Conservation (phyloP, 35 echinoderm and acorn worm species). For the Lytechinus variegatus region DNA sequence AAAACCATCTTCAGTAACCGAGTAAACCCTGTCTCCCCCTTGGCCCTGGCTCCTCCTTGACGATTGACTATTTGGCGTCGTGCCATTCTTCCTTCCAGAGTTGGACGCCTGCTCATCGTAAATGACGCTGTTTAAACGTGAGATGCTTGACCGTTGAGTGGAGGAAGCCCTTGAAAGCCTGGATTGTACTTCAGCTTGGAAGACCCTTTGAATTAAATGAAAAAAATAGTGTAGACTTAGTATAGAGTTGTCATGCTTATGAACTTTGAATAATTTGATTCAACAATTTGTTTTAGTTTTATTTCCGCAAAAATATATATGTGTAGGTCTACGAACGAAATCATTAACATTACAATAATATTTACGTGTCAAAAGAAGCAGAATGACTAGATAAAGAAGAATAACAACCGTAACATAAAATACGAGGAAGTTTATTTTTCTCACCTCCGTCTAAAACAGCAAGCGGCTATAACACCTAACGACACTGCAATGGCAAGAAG, state of each 20-base stretch:
- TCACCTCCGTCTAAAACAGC: background rate
- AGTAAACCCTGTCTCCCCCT: background rate
- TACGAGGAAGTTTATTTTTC: no score
- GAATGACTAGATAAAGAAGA: no score
- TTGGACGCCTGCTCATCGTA: background rate
- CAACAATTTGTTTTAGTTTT: no score
- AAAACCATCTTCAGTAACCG: background rate
- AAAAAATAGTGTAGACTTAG: no score
- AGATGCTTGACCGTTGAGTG: background rate
- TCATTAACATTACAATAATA: no score
- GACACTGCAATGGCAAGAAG: background rate
- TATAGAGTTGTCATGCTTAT: no score
- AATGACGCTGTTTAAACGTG: background rate
- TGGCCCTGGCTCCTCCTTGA: background rate
- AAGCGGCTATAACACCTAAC: background rate
- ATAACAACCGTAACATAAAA: no score
- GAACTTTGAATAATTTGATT: no score
- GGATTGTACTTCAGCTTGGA: background rate
- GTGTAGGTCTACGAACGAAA: no score
- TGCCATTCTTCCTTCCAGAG: background rate
- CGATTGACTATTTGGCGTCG: background rate
- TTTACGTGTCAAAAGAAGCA: no score
- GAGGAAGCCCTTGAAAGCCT: background rate
- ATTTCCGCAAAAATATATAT: no score
- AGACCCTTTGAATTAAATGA: background rate